Evolutionary conservation across 2,797 vertebrate species (phyloP), one percentile per base, ranked within the genome.

Genomic region (Amblyraja radiata): DNA sequence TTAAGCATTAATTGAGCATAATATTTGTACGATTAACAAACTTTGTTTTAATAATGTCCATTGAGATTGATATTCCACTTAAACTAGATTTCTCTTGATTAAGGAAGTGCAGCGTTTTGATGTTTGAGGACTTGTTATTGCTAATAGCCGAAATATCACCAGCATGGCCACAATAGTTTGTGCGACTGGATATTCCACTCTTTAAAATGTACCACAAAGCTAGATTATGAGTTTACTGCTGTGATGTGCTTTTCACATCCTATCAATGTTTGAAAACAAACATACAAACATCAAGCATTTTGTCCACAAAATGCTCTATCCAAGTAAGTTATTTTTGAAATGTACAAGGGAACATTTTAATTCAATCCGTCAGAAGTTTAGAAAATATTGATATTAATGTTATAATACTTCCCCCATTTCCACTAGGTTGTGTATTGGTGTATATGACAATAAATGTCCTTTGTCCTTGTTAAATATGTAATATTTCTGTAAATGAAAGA

Each of bases 231-330:
- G 88, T 46, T 46, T 73, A 54, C 65, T 71, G 88, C 63, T 90
- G 86, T 90, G 63, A 71, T 91, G 68, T 91, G 32, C 39, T 91
- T 39, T 46, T 91, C 46, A 91, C 36, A 36, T 54, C 71, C 1
- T 91, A 36, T 39, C 39, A 92, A 58, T 58, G 88, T 91, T 91
- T 73, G 63, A 68, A 74, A 91, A 73, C 65, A 32, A 32, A 32
- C 71, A 65, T 36, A 14, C 71, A 73, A 73, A 73, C 32, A 46
- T 91, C 0, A 6, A 54, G 1, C 61, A 58, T 63, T 92, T 73
- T 46, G 46, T 71, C 23, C 8, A n/a, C 46, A 74, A 16, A 36
- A 36, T 54, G 8, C 39, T 18, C 28, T 58, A n/a, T 23, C 71
- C 9, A 23, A 54, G 8, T 28, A 73, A 73, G 9, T 68, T 88